Evolutionary conservation across 2,113 vertebrate species (phyloP).

Genomic region (Chiloscyllium plagiosum): DNA sequence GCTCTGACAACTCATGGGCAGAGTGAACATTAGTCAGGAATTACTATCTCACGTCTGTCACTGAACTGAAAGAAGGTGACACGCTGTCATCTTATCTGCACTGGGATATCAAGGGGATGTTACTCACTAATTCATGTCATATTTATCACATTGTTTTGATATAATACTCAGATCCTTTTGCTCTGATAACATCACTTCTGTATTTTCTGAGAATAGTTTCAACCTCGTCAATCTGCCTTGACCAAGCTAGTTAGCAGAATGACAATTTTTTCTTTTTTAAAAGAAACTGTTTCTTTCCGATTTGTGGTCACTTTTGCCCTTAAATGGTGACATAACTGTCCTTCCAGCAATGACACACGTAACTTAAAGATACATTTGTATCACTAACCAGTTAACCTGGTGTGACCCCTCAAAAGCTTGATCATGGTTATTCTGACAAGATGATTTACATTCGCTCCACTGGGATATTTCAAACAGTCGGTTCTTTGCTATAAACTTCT

Average conservation of each 20-base stretch:
- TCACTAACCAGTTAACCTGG: constrained; percentile 37
- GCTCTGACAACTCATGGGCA: constrained; percentile 50
- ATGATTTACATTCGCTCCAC: constrained; percentile 53
- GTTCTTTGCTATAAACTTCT: constrained; percentile 46
- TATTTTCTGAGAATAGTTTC: constrained; percentile 43
- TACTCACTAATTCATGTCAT: constrained; percentile 54
- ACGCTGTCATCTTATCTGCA: constrained; percentile 40
- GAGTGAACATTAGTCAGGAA: constrained; percentile 48
- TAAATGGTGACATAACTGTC: constrained; percentile 36
- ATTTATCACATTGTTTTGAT: constrained; percentile 47
- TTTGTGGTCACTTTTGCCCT: constrained; percentile 37
- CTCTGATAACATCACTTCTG: constrained; percentile 46
- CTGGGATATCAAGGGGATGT: constrained; percentile 43
- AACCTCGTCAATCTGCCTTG: constrained; percentile 40
- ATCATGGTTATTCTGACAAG: constrained; percentile 42
- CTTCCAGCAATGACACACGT: neutral
- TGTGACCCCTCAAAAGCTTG: constrained; percentile 38
- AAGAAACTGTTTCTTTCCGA: constrained; percentile 34
- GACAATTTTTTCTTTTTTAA: constrained; percentile 35
- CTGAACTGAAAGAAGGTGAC: constrained; percentile 56
- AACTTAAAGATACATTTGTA: neutral
- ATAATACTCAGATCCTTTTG: constrained; percentile 40
- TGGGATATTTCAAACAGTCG: constrained; percentile 55
- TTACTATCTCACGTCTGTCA: constrained; percentile 33
- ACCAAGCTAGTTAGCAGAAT: constrained; percentile 44